phyloP scores from a whole-genome alignment of 2,113 vertebrate species.

The Colinus virginianus region DNA sequence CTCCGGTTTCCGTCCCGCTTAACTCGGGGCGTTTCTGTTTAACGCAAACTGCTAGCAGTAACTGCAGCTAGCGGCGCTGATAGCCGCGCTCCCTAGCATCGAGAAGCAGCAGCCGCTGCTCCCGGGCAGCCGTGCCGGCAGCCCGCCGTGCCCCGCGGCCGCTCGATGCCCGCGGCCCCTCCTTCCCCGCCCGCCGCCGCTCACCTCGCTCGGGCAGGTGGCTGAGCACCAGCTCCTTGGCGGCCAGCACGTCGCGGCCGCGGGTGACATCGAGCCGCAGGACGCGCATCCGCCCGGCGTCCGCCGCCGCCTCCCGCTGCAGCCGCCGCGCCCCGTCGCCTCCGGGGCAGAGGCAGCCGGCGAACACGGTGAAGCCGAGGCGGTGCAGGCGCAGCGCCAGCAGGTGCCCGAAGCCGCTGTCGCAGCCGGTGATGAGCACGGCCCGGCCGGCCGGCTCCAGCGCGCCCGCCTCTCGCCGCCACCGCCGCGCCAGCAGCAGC shows the following conservation, averaged over 20 bases:
- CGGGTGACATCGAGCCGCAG: conserved; percentile 79
- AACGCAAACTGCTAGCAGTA: rapidly evolving
- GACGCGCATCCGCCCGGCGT: conserved; percentile 56
- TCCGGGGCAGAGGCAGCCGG: conserved; percentile 64
- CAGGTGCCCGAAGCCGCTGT: conserved; percentile 68
- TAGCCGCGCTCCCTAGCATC: rapidly evolving
- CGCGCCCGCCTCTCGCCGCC: not conserved
- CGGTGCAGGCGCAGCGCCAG: conserved; percentile 57
- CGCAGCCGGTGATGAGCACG: conserved; percentile 72
- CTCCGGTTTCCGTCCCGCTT: rapidly evolving
- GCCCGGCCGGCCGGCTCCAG: conserved; percentile 50
- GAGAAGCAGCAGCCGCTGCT: rapidly evolving
- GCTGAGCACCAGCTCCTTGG: conserved; percentile 68
- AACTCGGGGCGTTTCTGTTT: rapidly evolving
- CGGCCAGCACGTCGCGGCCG: conserved; percentile 71
- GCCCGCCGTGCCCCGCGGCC: not conserved
- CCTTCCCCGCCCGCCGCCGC: not conserved
- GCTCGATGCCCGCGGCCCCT: too few relatives aligned
- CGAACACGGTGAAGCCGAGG: conserved; percentile 66
- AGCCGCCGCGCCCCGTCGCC: conserved; percentile 75
- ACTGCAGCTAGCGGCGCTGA: rapidly evolving
- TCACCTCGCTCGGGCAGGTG: conserved; percentile 74
- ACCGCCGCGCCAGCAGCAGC: not conserved
- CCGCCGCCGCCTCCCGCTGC: conserved; percentile 31
- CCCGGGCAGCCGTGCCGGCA: not conserved